Percentiles rank a stretch among this genome's conserved stretches.
phyloP scores from a whole-genome alignment of 1,140 invertebrate species.

The Trichomalopsis sarcophagae region DNA sequence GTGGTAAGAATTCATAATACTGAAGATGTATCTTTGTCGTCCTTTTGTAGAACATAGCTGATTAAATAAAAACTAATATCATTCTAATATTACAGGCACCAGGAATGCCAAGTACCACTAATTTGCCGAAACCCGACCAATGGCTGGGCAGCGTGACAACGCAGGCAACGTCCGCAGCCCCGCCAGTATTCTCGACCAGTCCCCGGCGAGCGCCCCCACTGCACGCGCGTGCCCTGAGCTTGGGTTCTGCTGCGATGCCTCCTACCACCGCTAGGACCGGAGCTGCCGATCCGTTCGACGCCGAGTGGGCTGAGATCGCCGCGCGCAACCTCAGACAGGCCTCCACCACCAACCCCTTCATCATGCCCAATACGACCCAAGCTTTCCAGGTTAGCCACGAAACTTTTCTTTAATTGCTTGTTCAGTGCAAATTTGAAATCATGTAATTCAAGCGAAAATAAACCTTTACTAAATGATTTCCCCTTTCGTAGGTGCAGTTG shows the following conservation, averaged over 20 bases:
- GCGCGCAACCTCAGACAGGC: conserved; percentile 72
- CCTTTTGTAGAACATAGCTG: too few species aligned
- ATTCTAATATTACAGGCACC: conserved; percentile 59
- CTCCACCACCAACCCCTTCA: conserved; percentile 73
- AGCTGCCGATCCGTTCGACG: conserved; percentile 86
- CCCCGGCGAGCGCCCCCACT: conserved; percentile 76
- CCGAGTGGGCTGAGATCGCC: conserved; percentile 85
- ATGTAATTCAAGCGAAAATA: not conserved
- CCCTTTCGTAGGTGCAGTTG: conserved; percentile 79
- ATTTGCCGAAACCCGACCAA: conserved; percentile 84
- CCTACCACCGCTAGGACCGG: conserved; percentile 63
- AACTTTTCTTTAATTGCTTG: not conserved
- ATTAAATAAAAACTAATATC: not conserved
- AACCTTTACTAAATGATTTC: not conserved
- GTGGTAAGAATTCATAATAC: conserved; percentile 14
- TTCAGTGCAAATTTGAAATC: too few species aligned
- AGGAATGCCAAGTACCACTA: conserved; percentile 61
- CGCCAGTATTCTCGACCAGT: conserved; percentile 63
- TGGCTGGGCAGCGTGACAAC: conserved; percentile 84
- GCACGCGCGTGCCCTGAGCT: conserved; percentile 79
- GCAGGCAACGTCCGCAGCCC: conserved; percentile 57
- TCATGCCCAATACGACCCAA: conserved; percentile 75
- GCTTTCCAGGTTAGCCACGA: conserved; percentile 74
- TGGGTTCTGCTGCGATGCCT: conserved; percentile 74
- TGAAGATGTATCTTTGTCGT: not conserved